These are phyloP conservation scores for Chamaetylas fuelleborni DNA, from an alignment of 2,113 vertebrate genomes.

Conservation along the genomic window DNA sequence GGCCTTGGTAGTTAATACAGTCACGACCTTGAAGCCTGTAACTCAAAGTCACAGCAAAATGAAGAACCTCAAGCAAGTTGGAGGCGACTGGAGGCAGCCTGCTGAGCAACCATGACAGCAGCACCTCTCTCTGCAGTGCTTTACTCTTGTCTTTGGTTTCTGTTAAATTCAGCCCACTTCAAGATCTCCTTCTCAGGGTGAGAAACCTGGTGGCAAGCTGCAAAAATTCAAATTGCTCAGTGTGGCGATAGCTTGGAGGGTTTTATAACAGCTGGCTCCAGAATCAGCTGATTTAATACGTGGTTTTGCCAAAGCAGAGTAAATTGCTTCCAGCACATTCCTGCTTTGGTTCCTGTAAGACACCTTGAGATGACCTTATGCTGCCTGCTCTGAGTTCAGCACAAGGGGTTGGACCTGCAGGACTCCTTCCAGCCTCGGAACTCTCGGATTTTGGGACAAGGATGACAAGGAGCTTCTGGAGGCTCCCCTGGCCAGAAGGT, in stretches of 20 bases:
- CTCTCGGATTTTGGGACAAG: not conserved
- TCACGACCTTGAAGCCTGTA: not conserved
- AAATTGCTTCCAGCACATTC: constrained; percentile 17
- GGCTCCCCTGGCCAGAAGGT: not conserved
- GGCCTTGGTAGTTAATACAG: not conserved
- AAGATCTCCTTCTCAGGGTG: not conserved
- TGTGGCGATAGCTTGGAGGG: not conserved
- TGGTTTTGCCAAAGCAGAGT: not conserved
- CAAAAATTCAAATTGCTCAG: not conserved
- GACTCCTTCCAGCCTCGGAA: fast-evolving
- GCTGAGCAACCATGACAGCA: fast-evolving
- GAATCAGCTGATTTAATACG: not conserved
- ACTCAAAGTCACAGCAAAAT: not conserved
- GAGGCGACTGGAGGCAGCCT: not conserved
- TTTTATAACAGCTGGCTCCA: not conserved
- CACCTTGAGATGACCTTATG: constrained; percentile 1
- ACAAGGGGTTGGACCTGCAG: fast-evolving
- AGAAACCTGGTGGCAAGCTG: not conserved
- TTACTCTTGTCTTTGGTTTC: not conserved
- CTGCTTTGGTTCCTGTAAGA: not conserved
- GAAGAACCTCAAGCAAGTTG: not conserved
- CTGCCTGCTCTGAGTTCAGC: not conserved
- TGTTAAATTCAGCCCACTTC: not conserved
- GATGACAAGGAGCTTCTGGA: not conserved
- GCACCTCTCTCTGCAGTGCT: not conserved